Percentiles rank a stretch among this genome's conserved stretches.
Evolutionary conservation across 1,140 invertebrate genomes (phyloP).

Genomic region (Brachionus koreanus): DNA sequence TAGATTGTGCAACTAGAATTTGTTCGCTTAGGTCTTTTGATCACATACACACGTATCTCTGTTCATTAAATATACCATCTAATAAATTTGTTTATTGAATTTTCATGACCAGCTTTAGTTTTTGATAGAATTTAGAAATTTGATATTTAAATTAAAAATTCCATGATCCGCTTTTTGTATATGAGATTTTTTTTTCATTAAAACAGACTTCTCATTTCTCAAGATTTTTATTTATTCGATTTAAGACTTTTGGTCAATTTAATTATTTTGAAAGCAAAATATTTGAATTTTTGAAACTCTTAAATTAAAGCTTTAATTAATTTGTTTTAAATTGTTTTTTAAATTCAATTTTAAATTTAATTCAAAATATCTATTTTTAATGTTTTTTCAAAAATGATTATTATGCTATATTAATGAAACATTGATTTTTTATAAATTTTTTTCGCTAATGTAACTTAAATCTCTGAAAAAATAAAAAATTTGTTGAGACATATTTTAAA

Average conservation of each 20-base stretch:
- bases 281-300: no score
- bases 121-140: background rate
- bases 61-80: background rate
- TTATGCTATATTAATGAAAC: no score
- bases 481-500: no score
- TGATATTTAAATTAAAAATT: background rate
- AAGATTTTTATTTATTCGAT: background rate
- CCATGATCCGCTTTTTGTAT: background rate
- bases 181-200: background rate
- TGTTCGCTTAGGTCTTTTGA: background rate
- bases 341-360: no score
- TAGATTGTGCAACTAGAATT: conserved; percentile 7
- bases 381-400: no score
- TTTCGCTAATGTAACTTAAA: no score
- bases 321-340: no score
- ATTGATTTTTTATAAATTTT: no score
- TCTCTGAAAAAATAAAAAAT: no score
- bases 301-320: no score
- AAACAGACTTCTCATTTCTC: background rate
- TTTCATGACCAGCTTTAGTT: background rate
- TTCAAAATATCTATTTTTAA: no score
- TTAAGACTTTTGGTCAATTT: background rate
- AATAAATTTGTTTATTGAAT: background rate
- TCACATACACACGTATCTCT: background rate
- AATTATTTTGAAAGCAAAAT: no score